Conservation (phyloP, 2,113 vertebrate genomes). For the Prinia subflava region DNA sequence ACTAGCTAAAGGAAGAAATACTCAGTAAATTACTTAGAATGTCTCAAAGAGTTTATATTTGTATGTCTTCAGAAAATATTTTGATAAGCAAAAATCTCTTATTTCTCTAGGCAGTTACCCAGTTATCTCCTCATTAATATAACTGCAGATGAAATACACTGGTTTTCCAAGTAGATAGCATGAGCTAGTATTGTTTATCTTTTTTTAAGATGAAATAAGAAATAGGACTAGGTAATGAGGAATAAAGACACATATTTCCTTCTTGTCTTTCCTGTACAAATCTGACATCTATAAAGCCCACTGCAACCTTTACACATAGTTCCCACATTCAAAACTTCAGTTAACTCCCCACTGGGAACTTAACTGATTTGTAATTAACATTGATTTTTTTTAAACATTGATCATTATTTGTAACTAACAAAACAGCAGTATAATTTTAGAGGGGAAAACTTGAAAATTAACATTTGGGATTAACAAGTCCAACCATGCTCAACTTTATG, state of each 20-base stretch:
- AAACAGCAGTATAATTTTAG: neutral
- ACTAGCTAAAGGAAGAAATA: neutral
- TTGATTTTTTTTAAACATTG: neutral
- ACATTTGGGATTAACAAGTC: neutral
- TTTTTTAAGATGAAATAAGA: neutral
- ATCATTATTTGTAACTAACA: neutral
- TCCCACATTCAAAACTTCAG: neutral
- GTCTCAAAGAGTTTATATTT: neutral
- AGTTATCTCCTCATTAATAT: neutral
- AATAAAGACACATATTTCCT: neutral
- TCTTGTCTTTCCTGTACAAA: neutral
- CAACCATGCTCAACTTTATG: neutral
- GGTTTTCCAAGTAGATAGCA: neutral
- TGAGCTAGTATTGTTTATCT: neutral
- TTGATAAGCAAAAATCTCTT: neutral
- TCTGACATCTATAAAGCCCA: neutral
- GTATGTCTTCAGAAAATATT: neutral
- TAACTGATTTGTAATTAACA: neutral
- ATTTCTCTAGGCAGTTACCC: neutral
- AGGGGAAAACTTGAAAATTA: fast-evolving
- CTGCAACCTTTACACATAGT: neutral
- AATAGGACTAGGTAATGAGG: neutral
- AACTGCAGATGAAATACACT: neutral
- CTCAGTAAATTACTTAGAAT: neutral
- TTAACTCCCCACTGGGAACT: neutral